A percentile compares a stretch with the other conserved stretches of the same genome.
Conservation (phyloP, 92 coral and sea anemone species). For the Parazoanthus swiftii region DNA sequence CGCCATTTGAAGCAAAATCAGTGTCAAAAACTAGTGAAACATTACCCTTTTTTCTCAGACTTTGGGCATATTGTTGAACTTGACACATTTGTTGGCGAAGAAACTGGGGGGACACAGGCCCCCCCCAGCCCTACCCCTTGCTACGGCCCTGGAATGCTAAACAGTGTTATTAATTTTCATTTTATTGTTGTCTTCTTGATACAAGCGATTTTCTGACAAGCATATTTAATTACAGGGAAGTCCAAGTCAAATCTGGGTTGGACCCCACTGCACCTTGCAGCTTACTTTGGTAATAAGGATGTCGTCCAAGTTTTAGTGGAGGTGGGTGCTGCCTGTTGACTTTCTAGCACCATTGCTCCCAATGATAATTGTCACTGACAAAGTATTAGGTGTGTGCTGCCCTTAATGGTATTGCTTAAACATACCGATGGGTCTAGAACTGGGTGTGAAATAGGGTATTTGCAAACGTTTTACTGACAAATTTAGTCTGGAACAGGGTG, state of each 20-base stretch:
- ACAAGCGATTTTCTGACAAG: neutral
- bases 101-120: too few relatives aligned
- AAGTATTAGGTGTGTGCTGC: neutral
- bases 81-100: too few relatives aligned
- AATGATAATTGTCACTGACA: too few relatives aligned
- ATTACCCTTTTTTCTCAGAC: too few relatives aligned
- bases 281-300: slow-evolving; percentile 80
- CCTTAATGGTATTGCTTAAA: neutral
- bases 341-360: neutral
- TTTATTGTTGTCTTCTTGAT: neutral
- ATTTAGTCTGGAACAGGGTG: too few relatives aligned
- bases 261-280: slow-evolving; percentile 91
- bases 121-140: too few relatives aligned
- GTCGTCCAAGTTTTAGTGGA: slow-evolving; percentile 75
- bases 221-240: slow-evolving; percentile 56
- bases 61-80: too few relatives aligned
- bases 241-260: slow-evolving; percentile 92
- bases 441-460: too few relatives aligned
- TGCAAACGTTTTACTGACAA: too few relatives aligned
- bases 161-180: neutral
- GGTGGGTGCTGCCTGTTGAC: slow-evolving; percentile 40
- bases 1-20: too few relatives aligned
- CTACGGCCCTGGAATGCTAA: neutral
- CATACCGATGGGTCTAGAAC: too few relatives aligned
- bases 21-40: too few relatives aligned